These are phyloP conservation scores for Melinaea menophilus DNA, from an alignment of 2,888 invertebrate genomes.

Conservation along the genomic window DNA sequence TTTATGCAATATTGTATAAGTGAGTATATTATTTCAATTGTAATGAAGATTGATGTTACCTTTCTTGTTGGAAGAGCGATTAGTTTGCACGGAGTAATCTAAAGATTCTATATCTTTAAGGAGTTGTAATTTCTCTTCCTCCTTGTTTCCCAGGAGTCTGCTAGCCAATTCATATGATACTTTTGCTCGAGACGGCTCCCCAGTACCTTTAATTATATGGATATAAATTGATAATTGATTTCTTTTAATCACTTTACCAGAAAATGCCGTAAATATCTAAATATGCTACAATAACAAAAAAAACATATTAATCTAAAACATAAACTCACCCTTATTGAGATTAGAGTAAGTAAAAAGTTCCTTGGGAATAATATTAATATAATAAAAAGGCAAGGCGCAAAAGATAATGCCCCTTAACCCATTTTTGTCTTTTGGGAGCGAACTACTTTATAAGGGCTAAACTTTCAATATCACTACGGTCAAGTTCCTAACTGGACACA, in stretches of 20 bases:
- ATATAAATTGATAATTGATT: background rate
- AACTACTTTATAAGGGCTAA: constrained; percentile 3
- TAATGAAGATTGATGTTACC: constrained; percentile 36
- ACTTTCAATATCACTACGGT: constrained; percentile 7
- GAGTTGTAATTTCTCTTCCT: constrained; percentile 56
- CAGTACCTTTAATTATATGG: constrained; percentile 57
- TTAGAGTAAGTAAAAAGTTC: no score
- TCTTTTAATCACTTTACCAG: no score
- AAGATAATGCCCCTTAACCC: constrained; percentile 1
- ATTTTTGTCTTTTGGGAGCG: constrained; percentile 1
- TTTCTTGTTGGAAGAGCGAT: constrained; percentile 38
- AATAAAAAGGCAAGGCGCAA: background rate
- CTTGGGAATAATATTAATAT: background rate
- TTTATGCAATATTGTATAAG: no score
- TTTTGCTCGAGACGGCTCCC: constrained; percentile 79
- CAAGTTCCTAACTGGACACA: constrained; percentile 9
- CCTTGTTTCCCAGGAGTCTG: constrained; percentile 73
- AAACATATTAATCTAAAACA: background rate
- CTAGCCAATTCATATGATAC: constrained; percentile 81
- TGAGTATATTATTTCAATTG: background rate
- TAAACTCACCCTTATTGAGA: no score
- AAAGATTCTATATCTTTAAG: constrained; percentile 60
- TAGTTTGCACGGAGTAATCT: constrained; percentile 43
- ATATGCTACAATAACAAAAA: background rate
- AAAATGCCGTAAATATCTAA: no score